Conservation (phyloP, 2,797 vertebrate genomes). For the Enteromius treurensis region DNA sequence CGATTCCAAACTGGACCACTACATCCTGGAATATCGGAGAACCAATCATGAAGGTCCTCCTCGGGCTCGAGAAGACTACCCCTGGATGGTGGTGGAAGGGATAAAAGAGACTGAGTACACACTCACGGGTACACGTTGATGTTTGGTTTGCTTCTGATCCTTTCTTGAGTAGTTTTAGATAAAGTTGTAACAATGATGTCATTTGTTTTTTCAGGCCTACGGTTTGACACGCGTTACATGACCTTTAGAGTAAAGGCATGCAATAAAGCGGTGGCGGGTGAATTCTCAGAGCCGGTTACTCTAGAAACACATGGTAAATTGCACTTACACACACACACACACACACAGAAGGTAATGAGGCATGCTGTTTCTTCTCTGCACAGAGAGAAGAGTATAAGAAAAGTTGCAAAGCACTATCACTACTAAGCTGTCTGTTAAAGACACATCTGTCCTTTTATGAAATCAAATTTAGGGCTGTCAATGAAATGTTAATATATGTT, state of each 20-base stretch:
- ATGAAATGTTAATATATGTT: neutral
- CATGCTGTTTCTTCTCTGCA: conserved; percentile 11
- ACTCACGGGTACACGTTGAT: conserved; percentile 73
- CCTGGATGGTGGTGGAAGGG: conserved; percentile 96
- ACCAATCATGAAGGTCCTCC: conserved; percentile 93
- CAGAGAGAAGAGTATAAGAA: conserved; percentile 3
- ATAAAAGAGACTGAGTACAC: conserved; percentile 86
- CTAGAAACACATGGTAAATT: conserved; percentile 89
- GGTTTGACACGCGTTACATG: conserved; percentile 92
- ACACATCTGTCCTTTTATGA: neutral
- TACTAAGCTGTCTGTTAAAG: conserved; percentile 22
- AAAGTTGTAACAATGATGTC: neutral
- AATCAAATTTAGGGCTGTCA: neutral
- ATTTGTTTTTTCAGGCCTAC: conserved; percentile 79
- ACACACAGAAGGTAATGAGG: conserved; percentile 45
- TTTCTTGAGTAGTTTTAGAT: neutral
- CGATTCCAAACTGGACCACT: conserved; percentile 93
- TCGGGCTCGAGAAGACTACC: conserved; percentile 90
- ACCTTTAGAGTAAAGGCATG: conserved; percentile 93
- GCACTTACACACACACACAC: conserved; percentile 4
- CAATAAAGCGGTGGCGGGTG: conserved; percentile 94
- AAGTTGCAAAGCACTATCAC: conserved; percentile 4
- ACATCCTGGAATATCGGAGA: conserved; percentile 87
- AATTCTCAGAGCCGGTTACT: conserved; percentile 90
- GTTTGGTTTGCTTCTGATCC: neutral